A percentile compares a stretch with the other conserved stretches of the same genome.
Conservation (phyloP, 2,888 invertebrate species). For the Eulithis prunata region DNA sequence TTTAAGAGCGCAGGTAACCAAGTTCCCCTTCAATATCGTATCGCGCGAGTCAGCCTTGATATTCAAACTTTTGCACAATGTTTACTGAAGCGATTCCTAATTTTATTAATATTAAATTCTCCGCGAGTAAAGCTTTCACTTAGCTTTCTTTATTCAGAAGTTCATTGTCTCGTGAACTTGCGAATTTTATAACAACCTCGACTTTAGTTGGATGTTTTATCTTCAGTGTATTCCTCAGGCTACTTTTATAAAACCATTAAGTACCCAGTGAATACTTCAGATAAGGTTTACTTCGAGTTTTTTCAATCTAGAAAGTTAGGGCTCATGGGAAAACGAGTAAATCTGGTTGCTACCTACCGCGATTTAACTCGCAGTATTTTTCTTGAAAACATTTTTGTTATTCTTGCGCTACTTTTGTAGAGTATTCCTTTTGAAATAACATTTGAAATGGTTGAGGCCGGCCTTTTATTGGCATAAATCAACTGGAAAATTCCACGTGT, state of each 20-base stretch:
- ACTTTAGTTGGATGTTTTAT: neutral
- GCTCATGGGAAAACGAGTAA: constrained; percentile 6
- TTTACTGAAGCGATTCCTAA: constrained; percentile 28
- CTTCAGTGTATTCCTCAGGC: constrained; percentile 5
- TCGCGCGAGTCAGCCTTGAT: constrained; percentile 23
- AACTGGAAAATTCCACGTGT: constrained; percentile 11
- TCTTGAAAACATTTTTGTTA: neutral
- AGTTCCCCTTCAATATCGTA: constrained; percentile 27
- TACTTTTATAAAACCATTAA: constrained; percentile 1
- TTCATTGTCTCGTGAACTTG: constrained; percentile 26
- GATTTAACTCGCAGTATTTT: constrained; percentile 3
- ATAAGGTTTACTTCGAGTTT: constrained; percentile 3
- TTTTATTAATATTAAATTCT: constrained; percentile 32
- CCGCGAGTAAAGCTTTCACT: constrained; percentile 18
- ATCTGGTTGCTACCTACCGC: neutral
- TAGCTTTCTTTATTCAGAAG: constrained; percentile 21
- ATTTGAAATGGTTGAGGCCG: neutral
- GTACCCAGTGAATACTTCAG: neutral
- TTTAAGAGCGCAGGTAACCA: constrained; percentile 11
- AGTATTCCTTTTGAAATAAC: too few species aligned
- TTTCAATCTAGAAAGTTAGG: constrained; percentile 9
- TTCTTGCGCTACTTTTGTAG: neutral
- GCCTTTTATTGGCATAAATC: neutral
- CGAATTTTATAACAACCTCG: constrained; percentile 19
- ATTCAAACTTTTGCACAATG: constrained; percentile 28